Conservation (phyloP, 1,140 invertebrate species). For the Sinonovacula constricta region DNA sequence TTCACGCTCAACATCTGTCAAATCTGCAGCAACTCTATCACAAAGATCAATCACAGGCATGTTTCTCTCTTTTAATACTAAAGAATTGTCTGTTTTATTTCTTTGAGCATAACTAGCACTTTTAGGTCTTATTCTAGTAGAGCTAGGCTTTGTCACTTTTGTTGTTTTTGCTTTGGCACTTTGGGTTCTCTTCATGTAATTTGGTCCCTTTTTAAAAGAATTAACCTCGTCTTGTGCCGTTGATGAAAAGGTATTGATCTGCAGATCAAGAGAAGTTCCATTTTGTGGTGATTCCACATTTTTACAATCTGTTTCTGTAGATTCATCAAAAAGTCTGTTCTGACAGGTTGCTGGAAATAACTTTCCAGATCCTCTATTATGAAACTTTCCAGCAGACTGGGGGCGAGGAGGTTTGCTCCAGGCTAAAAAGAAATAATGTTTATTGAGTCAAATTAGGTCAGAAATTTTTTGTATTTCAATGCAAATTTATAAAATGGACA, state of each 20-base stretch:
- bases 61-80: not conserved
- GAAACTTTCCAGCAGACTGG: constrained; percentile 55
- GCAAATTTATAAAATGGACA: no score
- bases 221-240: no score
- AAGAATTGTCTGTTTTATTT: constrained; percentile 13
- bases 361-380: constrained; percentile 57
- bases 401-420: constrained; percentile 39
- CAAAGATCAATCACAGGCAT: constrained; percentile 41
- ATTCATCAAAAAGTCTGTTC: constrained; percentile 50
- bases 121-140: constrained; percentile 22
- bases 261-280: no score
- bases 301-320: no score
- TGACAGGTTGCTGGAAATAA: constrained; percentile 56
- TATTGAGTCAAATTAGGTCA: no score
- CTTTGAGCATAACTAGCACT: constrained; percentile 41
- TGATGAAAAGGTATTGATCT: no score
- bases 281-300: no score
- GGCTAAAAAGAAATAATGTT: not conserved
- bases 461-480: no score
- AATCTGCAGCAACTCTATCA: constrained; percentile 34
- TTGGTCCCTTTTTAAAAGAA: not conserved
- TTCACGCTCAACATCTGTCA: constrained; percentile 51
- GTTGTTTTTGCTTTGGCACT: constrained; percentile 59
- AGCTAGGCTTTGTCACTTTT: constrained; percentile 18
- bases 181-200: constrained; percentile 49